Evolutionary conservation across 2,888 invertebrate genomes (phyloP), one percentile per base, ranked within the genome.

Genomic region (Teleiodes luculella): DNA sequence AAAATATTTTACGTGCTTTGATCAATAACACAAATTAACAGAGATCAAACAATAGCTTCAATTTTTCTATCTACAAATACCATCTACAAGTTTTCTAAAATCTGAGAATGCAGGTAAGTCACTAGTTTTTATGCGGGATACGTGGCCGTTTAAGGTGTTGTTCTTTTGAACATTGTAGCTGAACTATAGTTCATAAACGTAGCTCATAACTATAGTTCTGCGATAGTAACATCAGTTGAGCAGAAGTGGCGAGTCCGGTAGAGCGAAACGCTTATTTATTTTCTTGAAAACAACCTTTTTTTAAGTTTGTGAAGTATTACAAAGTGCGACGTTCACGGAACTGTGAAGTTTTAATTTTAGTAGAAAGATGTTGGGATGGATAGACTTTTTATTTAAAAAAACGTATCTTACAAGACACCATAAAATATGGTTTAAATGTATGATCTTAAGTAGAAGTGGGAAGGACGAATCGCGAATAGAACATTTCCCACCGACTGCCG

Each of bases 81-180:
- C 24, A 24, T 24, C 24, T 24, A 24, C 6, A 3, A n/a, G 35
- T n/a, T n/a, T 5, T 3, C n/a, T n/a, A 30, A 33, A 2, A 33
- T 33, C 11, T 33, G 37, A 33, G 10, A 33, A 10, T 6, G 33
- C 33, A 33, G n/a, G 33, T n/a, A 33, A 33, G 13, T 39, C 6
- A 4, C 24, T 24, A 24, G 20, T 48, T 48, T 53, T 54, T 54
- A 54, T 49, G 43, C 49, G n/a, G 7, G 2, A n/a, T 54, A 45
- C 54, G 50, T 54, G 50, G 20, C 13, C 16, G 41, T 35, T 45
- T 41, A 41, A 18, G 16, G 13, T 33, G 33, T 47, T 48, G 48
- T 37, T 14, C 28, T 8, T 39, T 28, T 37, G 30, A 50, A 37
- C 14, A 37, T 18, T 35, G 11, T 8, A 36, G 8, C 14, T 24